Evolutionary conservation across 2,797 vertebrate species (phyloP), one percentile per base, ranked within the genome.

Genomic region (Staurois parvus): DNA sequence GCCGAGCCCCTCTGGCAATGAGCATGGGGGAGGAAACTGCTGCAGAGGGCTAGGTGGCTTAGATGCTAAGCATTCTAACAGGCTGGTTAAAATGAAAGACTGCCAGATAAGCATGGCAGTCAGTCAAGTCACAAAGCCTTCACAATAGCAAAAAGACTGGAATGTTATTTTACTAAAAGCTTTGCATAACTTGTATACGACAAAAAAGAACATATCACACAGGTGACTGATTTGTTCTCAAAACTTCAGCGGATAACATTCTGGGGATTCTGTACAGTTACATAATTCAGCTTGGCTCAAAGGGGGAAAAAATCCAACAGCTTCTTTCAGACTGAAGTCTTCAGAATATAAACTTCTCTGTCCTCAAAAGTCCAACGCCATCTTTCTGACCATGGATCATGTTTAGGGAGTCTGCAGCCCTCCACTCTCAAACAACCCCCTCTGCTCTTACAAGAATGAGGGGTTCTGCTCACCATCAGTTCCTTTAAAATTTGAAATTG

Each of bases 41-140:
- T 64, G n/a, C 24, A 26, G 59, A 64, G 59, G 59, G 59, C n/a
- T 64, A 24, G n/a, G n/a, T 24, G 59, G 21, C 11, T 26, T 24
- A 26, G 24, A 64, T 26, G 59, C 24, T 11, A 64, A 64, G 59
- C 59, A 64, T 64, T 64, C 59, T 26, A 64, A 26, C n/a, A 26
- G 59, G 59, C 59, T 64, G 59, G 59, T 11, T 64, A 24, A 26
- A 64, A 64, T 2, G n/a, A 26, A 64, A 64, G n/a, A 11, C 59
- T 24, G 24, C 59, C 59, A 64, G 59, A 64, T 24, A 64, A 64
- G 24, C 59, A 64, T 26, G n/a, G 21, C 59, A 52, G 48, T 52
- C 21, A 64, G 59, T 64, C 59, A 64, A 64, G 59, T n/a, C 59
- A 64, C 59, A 64, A 64, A 64, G 59, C 59, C 59, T 64, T 64